Conservation (phyloP, 2,797 vertebrate species). For the Dipus sagitta region DNA sequence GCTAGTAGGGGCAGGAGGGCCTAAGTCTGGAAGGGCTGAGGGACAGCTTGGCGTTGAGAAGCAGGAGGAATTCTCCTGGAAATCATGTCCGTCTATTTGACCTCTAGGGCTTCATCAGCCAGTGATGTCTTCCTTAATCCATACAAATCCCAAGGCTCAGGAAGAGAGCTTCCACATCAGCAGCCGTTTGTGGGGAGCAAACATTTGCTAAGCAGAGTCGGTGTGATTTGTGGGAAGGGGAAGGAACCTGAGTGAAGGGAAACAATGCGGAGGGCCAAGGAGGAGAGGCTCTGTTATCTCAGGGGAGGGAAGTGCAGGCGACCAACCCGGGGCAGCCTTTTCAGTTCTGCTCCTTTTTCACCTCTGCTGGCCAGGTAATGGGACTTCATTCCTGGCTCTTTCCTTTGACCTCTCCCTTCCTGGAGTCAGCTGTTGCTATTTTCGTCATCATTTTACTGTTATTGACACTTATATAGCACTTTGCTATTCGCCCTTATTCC, state of each 20-base stretch:
- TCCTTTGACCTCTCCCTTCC: background rate
- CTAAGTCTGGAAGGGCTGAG: background rate
- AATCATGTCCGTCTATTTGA: conserved; percentile 55
- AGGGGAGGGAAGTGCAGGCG: conserved; percentile 23
- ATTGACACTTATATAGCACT: conserved; percentile 57
- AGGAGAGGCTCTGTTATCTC: conserved; percentile 38
- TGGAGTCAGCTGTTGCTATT: conserved; percentile 9
- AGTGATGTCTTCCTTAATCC: conserved; percentile 52
- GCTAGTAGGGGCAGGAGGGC: background rate
- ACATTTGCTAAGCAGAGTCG: conserved; percentile 60
- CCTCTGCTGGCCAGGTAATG: background rate
- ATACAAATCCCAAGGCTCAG: conserved; percentile 36
- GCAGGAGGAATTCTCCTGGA: conserved; percentile 30
- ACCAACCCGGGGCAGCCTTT: background rate
- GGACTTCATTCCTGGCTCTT: background rate
- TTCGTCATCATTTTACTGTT: conserved; percentile 49
- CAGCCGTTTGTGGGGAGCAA: conserved; percentile 45
- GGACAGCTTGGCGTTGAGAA: background rate
- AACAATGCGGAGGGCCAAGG: background rate
- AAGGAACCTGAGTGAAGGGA: background rate
- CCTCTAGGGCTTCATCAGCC: conserved; percentile 13
- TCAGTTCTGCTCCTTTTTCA: background rate
- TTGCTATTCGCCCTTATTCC: conserved; percentile 41
- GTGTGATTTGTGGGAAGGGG: conserved; percentile 26
- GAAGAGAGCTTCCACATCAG: background rate